A percentile compares a stretch with the other conserved stretches of the same genome.
These are phyloP conservation scores for Nebria salina DNA, from an alignment of 2,888 invertebrate species.

Conservation along the genomic window DNA sequence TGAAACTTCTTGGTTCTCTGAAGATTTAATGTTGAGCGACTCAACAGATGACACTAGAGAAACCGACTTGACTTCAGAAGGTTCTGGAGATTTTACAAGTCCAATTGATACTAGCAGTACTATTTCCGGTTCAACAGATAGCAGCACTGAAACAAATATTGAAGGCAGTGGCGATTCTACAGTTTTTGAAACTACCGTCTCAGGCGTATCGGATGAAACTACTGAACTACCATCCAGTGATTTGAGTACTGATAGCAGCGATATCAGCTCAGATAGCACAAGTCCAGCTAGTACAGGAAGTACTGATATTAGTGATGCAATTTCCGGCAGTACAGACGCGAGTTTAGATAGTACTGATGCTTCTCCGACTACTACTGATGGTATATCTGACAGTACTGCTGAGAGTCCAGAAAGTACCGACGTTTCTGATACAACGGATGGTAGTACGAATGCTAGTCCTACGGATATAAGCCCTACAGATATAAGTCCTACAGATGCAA, in stretches of 20 bases:
- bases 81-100: constrained; percentile 46
- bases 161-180: constrained; percentile 49
- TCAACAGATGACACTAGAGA: constrained; percentile 56
- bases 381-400: constrained; percentile 7
- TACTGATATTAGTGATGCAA: not conserved
- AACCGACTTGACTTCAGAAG: constrained; percentile 32
- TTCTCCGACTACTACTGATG: constrained; percentile 26
- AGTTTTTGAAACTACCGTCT: constrained; percentile 25
- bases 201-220: not conserved
- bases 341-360: constrained; percentile 8
- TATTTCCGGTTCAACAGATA: constrained; percentile 25
- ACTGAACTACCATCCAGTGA: not conserved
- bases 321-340: constrained; percentile 22
- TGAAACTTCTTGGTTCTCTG: constrained; percentile 59
- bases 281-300: not conserved
- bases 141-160: constrained; percentile 32
- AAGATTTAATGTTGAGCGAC: constrained; percentile 67
- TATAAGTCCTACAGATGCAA: constrained; percentile 43
- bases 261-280: not conserved
- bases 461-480: not conserved
- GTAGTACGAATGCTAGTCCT: constrained; percentile 13
- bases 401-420: constrained; percentile 40
- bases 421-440: constrained; percentile 22
- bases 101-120: constrained; percentile 31
- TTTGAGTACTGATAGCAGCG: not conserved